Evolutionary conservation across 1,140 invertebrate genomes (phyloP), one percentile per base, ranked within the genome.

Genomic region (Eufriesea mexicana): DNA sequence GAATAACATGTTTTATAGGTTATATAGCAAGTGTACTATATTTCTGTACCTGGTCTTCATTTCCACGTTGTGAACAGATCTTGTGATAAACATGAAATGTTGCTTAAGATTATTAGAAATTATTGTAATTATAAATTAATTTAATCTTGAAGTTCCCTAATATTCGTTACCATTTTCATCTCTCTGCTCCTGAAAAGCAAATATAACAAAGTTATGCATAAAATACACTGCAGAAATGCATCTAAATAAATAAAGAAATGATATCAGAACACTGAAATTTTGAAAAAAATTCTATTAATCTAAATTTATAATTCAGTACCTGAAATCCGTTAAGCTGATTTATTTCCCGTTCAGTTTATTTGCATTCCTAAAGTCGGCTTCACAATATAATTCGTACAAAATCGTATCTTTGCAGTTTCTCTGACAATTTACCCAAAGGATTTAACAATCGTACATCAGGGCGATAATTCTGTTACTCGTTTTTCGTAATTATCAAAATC

Each of bases 401-500:
- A 23, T 35, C 18, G 64, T 20, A 23, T n/a, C 18, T 23, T 9
- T 7, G 10, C 20, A n/a, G 23, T 42, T 57, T 72, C 70, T 45
- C 28, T 18, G 2, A 0, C 54, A 20, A 42, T 73, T 57, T 57
- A 18, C 35, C 16, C 4, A 25, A 57, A 18, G 16, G 35, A 59
- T 57, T 45, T 25, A 55, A 57, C 51, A 5, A 57, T 45, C 2
- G 51, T 4, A 7, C 71, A 25, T 20, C 1, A 8, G 4, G n/a
- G 12, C 18, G 23, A 4, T 23, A 47, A 70, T 57, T 71, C 54
- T 20, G 51, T 71, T 45, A 55, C 54, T 61, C 77, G 67, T 79
- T 79, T 71, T 79, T 79, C 67, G 66, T 51, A 8, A 74, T 80
- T 64, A 64, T 62, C 28, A 49, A 61, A 74, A 74, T 57, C 23